These are phyloP conservation scores for Falco berigora DNA, from an alignment of 2,797 vertebrate species.

Conservation along the genomic window DNA sequence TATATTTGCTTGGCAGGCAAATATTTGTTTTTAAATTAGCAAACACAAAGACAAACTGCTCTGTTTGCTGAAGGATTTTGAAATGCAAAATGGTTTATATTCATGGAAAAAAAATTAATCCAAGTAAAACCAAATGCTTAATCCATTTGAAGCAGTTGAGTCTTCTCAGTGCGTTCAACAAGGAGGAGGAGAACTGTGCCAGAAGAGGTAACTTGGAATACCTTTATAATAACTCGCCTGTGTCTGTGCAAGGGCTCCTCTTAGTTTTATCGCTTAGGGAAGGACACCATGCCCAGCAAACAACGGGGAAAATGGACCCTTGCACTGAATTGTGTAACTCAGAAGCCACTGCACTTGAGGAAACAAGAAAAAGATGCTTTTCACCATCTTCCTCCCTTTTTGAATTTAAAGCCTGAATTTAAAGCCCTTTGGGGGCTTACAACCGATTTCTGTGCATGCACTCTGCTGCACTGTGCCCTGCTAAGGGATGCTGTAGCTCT, in stretches of 20 bases:
- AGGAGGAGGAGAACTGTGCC: background rate
- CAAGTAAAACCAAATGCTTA: conserved; percentile 39
- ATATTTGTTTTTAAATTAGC: conserved; percentile 99
- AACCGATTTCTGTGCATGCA: fast-evolving
- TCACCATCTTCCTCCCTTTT: background rate
- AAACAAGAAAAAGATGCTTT: background rate
- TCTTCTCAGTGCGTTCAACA: background rate
- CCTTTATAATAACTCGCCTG: background rate
- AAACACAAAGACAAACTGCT: conserved; percentile 89
- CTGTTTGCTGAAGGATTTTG: conserved; percentile 71
- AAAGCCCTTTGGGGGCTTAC: background rate
- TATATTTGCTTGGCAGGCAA: conserved; percentile 90
- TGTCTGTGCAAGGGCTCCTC: background rate
- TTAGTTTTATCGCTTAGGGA: background rate
- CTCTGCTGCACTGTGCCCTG: background rate
- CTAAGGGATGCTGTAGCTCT: background rate
- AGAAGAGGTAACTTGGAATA: background rate
- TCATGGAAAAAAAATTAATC: conserved; percentile 53
- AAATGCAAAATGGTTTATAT: conserved; percentile 62
- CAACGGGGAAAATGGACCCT: background rate
- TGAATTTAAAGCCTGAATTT: background rate
- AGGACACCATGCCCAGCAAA: background rate
- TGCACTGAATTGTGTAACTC: background rate
- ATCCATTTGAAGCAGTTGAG: conserved; percentile 28
- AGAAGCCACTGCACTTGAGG: background rate